These are phyloP conservation scores for Metopia argyrocephala DNA, from an alignment of 2,888 invertebrate genomes.

Conservation along the genomic window DNA sequence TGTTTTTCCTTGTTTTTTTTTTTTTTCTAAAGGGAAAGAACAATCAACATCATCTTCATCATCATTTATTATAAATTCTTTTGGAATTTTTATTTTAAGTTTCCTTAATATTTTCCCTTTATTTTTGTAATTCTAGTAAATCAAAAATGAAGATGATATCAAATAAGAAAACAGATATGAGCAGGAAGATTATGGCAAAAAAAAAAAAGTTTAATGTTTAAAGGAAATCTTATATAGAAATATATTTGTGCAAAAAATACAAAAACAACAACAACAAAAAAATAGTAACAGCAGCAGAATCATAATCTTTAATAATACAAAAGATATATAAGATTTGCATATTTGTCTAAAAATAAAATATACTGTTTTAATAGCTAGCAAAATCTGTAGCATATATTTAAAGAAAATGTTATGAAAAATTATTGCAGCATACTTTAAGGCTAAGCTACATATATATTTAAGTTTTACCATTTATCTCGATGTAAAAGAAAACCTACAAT, in stretches of 20 bases:
- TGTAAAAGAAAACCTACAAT: slow-evolving; percentile 1
- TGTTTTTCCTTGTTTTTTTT: not conserved
- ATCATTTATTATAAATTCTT: slow-evolving; percentile 35
- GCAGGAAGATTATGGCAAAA: not conserved
- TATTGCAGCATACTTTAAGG: slow-evolving; percentile 42
- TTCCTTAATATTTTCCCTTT: not conserved
- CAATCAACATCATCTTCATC: slow-evolving; percentile 11
- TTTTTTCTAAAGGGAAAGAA: not conserved
- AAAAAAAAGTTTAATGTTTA: not conserved
- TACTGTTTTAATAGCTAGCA: slow-evolving; percentile 15
- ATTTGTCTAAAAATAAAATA: not conserved
- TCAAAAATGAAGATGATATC: not conserved
- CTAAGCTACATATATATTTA: not conserved
- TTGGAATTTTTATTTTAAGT: not conserved
- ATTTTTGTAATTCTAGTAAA: not conserved
- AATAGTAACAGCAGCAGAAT: not conserved
- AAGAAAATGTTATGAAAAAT: not conserved
- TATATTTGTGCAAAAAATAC: not conserved
- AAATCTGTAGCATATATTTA: not conserved
- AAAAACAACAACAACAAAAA: not conserved
- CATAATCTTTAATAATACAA: slow-evolving; percentile 2
- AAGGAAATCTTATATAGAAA: not conserved
- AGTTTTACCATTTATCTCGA: slow-evolving; percentile 8
- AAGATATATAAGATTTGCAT: slow-evolving; percentile 42
- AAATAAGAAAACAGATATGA: not conserved